Conservation (phyloP, 2,797 vertebrate species). For the Morelia viridis region DNA sequence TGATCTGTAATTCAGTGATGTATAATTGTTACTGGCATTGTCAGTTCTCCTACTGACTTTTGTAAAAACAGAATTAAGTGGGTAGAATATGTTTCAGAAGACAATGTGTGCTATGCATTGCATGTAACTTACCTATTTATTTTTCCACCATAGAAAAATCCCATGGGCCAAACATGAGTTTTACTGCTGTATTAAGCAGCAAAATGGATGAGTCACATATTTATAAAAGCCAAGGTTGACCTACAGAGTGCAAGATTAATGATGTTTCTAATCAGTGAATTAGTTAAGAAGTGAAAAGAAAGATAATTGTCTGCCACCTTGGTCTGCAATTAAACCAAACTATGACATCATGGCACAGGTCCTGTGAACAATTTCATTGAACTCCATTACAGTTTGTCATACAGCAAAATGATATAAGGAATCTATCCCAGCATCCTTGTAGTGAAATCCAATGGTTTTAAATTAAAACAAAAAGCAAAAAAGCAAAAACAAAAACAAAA, state of each 20-base stretch:
- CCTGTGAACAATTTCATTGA: background rate
- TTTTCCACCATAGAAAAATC: conserved; percentile 15
- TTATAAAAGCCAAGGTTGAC: conserved; percentile 23
- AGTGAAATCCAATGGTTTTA: conserved; percentile 4
- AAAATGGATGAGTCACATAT: conserved; percentile 10
- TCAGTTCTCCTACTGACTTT: conserved; percentile 11
- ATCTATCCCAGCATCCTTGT: background rate
- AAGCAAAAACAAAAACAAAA: background rate
- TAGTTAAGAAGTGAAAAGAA: conserved; percentile 1
- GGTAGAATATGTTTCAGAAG: conserved; percentile 1
- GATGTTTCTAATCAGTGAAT: background rate
- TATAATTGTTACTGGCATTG: background rate
- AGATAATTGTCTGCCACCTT: background rate
- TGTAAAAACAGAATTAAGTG: conserved; percentile 22
- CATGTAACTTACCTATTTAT: conserved; percentile 25
- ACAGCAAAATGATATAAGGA: conserved; percentile 19
- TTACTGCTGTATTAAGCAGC: background rate
- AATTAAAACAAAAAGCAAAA: background rate
- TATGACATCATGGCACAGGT: background rate
- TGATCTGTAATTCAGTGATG: conserved; percentile 24
- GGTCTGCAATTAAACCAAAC: conserved; percentile 25
- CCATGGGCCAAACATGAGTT: background rate
- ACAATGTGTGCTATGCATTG: conserved; percentile 19
- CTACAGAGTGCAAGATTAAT: conserved; percentile 17
- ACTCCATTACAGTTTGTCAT: conserved; percentile 8